Evolutionary conservation across 1,140 invertebrate species (phyloP).

Genomic region (Anastrepha ludens): DNA sequence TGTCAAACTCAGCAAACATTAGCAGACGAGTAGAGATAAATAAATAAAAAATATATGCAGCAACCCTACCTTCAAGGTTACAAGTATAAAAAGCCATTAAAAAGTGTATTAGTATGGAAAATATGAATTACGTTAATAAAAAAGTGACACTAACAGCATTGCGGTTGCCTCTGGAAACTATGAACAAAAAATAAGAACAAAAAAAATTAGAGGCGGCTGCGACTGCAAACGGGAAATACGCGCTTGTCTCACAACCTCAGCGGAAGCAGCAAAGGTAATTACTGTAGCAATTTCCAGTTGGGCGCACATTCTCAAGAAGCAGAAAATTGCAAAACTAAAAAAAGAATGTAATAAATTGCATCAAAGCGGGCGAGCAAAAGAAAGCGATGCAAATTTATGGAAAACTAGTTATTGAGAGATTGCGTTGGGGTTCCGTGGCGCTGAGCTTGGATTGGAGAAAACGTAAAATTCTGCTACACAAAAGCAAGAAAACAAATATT

Average conservation of each 20-base stretch:
- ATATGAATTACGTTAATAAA: not conserved
- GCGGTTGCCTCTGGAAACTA: not conserved
- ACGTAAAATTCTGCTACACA: too few species aligned
- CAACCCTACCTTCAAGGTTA: not conserved
- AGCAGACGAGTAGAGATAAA: not conserved
- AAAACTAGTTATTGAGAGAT: not conserved
- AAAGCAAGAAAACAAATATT: too few species aligned
- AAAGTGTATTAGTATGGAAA: not conserved
- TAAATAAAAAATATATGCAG: not conserved
- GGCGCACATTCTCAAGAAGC: not conserved
- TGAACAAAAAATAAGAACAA: not conserved
- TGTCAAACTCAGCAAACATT: not conserved
- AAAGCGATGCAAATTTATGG: not conserved
- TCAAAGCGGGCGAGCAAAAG: not conserved
- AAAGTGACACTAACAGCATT: conserved; percentile 11
- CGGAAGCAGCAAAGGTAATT: conserved; percentile 6
- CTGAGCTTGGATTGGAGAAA: too few species aligned
- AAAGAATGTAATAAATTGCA: not conserved
- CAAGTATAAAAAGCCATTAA: not conserved
- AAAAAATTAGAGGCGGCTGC: not conserved
- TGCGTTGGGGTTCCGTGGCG: not conserved
- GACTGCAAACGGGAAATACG: not conserved
- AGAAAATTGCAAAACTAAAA: not conserved
- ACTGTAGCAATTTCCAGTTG: conserved; percentile 26
- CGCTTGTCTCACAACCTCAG: not conserved